Percentiles rank a stretch among this genome's conserved stretches.
Evolutionary conservation across 2,888 invertebrate genomes (phyloP).

Genomic region (Conchocele bisecta): DNA sequence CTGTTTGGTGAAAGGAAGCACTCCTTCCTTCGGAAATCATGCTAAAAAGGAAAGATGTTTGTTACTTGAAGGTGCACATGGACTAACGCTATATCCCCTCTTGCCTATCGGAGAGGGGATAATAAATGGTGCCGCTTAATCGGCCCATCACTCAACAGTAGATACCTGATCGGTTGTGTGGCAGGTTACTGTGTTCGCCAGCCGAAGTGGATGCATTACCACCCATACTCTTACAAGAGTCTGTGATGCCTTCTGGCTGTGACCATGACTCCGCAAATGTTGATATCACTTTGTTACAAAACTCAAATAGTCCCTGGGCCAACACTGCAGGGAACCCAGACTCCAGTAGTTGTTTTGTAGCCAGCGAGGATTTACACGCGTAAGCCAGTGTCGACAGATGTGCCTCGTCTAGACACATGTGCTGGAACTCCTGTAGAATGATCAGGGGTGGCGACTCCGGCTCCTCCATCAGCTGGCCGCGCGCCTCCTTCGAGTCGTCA

Average conservation of each 20-base stretch:
- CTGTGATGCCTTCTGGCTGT: slow-evolving; percentile 66
- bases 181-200: slow-evolving; percentile 17
- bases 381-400: slow-evolving; percentile 90
- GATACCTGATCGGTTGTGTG: slow-evolving; percentile 41
- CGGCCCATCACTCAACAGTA: too few species aligned
- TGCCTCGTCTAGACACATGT: slow-evolving; percentile 75
- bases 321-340: slow-evolving; percentile 86
- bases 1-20: too few species aligned
- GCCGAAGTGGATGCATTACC: slow-evolving; percentile 39
- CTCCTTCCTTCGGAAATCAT: too few species aligned
- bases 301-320: slow-evolving; percentile 80
- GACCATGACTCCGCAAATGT: slow-evolving; percentile 66
- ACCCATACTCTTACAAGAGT: slow-evolving; percentile 67
- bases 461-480: slow-evolving; percentile 32
- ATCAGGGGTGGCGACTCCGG: slow-evolving; percentile 39
- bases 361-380: slow-evolving; percentile 91
- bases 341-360: slow-evolving; percentile 89
- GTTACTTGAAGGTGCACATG: too few species aligned
- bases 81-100: too few species aligned
- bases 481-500: slow-evolving; percentile 83
- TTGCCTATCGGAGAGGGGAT: too few species aligned
- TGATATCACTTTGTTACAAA: slow-evolving; percentile 77
- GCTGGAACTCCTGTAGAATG: slow-evolving; percentile 70
- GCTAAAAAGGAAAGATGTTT: too few species aligned
- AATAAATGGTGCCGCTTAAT: too few species aligned